Base-by-base conservation (phyloP, 2,113 vertebrate genomes). In the Calyptommatus sinebrachiatus region DNA sequence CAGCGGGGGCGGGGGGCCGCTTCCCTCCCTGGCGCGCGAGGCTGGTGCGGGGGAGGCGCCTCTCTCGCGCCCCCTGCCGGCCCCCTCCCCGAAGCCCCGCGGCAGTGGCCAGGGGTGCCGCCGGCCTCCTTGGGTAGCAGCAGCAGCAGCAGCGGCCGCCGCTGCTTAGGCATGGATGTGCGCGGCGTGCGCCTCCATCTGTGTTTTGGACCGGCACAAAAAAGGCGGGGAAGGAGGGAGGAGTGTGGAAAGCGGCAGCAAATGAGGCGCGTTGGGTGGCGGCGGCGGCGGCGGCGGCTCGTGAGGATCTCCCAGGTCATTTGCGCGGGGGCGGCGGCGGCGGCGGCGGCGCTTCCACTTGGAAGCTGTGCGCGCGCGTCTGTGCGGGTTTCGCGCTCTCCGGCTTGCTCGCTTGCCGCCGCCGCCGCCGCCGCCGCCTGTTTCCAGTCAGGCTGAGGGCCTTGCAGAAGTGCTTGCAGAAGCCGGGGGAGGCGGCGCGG, bases 161-260 rank as follows among this genome's bases (percentile, higher is more conserved):
- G 35, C 35, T 5, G 76, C 14, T 79, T 82, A 86, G 88, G 88
- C 90, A 91, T 85, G 72, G 87, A 81, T 71, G 73, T 69, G 77
- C 78, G 82, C 68, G n/a, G 71, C 45, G 77, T 26, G 75, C 35
- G 28, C 24, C 68, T 83, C 85, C 82, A 78, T 85, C 69, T 46
- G 82, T 53, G 75, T 35, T 60, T 26, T 73, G 79, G 79, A 66
- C 71, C 71, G 74, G 77, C 20, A 66, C n/a, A 57, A 45, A 65
- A 22, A 63, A 18, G 18, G 24, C 21, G 14, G 8, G 24, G 70
- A 29, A 28, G 35, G 29, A 80, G 48, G 1, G 65, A 24, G 74
- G 60, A 24, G 7, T 48, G 7, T 31, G 53, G 8, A 6, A 20
- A 4, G 35, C 35, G 24, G 62, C 45, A 24, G 50, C 77, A 45